Conservation (phyloP, 2,113 vertebrate species). For the Rissa tridactyla region DNA sequence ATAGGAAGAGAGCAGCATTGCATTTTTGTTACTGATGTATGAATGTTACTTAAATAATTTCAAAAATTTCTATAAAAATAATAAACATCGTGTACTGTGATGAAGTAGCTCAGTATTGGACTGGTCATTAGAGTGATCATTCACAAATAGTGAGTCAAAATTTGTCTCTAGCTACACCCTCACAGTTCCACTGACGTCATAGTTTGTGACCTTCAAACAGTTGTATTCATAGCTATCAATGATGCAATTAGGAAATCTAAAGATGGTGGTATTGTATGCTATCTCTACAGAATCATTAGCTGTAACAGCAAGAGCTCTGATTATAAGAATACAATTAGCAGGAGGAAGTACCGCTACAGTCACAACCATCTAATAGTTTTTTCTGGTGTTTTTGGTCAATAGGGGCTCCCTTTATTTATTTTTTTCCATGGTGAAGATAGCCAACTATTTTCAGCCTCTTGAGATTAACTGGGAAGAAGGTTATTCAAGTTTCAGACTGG, state of each 20-base stretch:
- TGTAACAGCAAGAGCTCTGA: neutral
- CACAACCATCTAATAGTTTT: neutral
- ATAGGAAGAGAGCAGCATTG: neutral
- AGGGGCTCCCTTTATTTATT: neutral
- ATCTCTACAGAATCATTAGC: neutral
- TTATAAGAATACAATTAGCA: neutral
- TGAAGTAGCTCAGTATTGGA: neutral
- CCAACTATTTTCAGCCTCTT: neutral
- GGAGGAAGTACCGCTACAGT: neutral
- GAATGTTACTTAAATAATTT: neutral
- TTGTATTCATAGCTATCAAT: neutral
- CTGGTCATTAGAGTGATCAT: neutral
- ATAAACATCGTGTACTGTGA: neutral
- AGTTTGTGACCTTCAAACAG: neutral
- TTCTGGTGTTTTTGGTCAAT: neutral
- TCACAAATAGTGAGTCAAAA: slow-evolving; percentile 54
- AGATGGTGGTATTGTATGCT: neutral
- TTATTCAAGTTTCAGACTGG: neutral
- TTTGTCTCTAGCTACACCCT: slow-evolving; percentile 29
- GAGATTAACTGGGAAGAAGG: neutral
- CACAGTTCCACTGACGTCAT: neutral
- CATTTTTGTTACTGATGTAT: neutral
- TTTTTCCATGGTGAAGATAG: neutral
- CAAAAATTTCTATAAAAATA: neutral
- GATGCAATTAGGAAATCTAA: neutral